Evolutionary conservation across 2,797 vertebrate genomes (phyloP).

Genomic region (Sylvilagus floridanus): DNA sequence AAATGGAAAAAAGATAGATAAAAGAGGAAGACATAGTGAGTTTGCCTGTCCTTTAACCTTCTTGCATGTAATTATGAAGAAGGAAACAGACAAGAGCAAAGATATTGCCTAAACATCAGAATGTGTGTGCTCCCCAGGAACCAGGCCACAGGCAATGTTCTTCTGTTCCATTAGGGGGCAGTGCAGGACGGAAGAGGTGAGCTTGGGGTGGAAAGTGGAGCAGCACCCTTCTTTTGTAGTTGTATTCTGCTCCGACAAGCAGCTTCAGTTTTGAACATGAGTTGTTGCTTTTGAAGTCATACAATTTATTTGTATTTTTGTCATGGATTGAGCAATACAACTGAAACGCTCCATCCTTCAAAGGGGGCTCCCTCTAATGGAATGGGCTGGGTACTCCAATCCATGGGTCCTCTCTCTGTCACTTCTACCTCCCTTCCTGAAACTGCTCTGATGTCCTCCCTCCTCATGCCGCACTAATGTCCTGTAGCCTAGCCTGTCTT

Average conservation of each 20-base stretch:
- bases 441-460: rapidly evolving
- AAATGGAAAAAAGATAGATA: not conserved
- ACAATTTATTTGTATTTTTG: not conserved
- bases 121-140: not conserved
- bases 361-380: not conserved
- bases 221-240: not conserved
- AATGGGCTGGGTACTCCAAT: not conserved
- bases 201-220: not conserved
- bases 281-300: not conserved
- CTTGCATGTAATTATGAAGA: not conserved
- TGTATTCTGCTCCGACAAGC: not conserved
- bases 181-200: not conserved
- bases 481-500: not conserved
- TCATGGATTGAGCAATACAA: not conserved
- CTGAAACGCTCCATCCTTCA: not conserved
- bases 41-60: not conserved
- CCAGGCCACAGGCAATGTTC: not conserved
- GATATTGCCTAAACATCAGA: not conserved
- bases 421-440: rapidly evolving
- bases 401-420: rapidly evolving
- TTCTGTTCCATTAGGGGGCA: not conserved
- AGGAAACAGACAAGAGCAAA: not conserved
- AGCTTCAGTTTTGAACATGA: not conserved
- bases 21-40: not conserved
- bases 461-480: rapidly evolving